phyloP scores from a whole-genome alignment of 1,140 invertebrate genomes.

The Lithobius niger region DNA sequence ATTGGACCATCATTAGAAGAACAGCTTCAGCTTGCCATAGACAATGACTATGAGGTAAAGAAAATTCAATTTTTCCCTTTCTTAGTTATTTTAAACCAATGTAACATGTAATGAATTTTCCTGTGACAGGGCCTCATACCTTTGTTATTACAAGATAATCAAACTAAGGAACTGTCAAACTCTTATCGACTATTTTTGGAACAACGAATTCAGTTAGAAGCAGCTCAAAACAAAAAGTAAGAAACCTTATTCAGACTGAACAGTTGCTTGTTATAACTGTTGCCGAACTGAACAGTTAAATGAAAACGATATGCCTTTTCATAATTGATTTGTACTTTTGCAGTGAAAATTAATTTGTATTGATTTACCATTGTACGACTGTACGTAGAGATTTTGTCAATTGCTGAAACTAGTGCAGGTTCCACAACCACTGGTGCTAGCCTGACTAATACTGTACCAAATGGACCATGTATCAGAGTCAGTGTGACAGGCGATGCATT shows the following conservation, averaged over 20 bases:
- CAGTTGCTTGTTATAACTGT: not conserved
- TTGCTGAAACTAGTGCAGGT: too few relatives aligned
- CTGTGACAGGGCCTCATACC: constrained; percentile 3
- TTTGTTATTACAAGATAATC: constrained; percentile 8
- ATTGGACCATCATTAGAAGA: constrained; percentile 8
- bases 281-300: not conserved
- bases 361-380: not conserved
- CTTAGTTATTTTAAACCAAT: not conserved
- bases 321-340: not conserved
- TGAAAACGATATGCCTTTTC: not conserved
- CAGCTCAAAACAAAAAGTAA: constrained; percentile 6
- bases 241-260: not conserved
- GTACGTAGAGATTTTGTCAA: not conserved
- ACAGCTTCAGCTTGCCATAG: constrained; percentile 11
- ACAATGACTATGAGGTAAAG: constrained; percentile 14
- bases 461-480: too few relatives aligned
- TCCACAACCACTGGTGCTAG: too few relatives aligned
- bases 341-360: not conserved
- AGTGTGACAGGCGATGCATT: not conserved
- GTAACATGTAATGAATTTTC: not conserved
- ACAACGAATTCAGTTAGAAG: constrained; percentile 6
- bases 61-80: not conserved
- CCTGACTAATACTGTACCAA: too few relatives aligned
- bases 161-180: not conserved
- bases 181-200: constrained; percentile 1